phyloP scores from a whole-genome alignment of 2,113 vertebrate species.

The Harpagus bidentatus region DNA sequence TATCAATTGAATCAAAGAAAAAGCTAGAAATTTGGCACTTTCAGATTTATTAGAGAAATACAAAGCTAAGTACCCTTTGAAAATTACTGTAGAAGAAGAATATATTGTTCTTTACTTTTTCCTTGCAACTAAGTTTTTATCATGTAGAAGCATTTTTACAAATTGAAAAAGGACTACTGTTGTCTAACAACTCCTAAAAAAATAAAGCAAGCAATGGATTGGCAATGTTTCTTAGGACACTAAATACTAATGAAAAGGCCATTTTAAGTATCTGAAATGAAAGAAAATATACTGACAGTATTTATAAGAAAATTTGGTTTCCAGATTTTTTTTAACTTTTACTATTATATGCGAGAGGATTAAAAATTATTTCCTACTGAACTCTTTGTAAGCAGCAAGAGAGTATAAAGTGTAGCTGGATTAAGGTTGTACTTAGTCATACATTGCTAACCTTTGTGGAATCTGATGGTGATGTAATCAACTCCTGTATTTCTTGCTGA shows the following conservation, averaged over 20 bases:
- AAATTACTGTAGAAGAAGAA: neutral
- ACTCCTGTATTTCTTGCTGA: slow-evolving; percentile 64
- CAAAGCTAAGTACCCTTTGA: neutral
- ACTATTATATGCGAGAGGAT: neutral
- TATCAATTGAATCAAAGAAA: neutral
- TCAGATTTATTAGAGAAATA: neutral
- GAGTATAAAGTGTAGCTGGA: neutral
- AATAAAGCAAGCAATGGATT: neutral
- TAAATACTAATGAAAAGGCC: neutral
- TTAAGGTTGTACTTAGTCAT: slow-evolving; percentile 1
- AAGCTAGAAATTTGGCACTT: neutral
- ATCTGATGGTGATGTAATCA: slow-evolving; percentile 37
- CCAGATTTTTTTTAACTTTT: neutral
- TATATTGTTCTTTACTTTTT: neutral
- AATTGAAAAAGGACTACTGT: neutral
- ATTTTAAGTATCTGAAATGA: neutral
- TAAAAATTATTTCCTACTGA: neutral
- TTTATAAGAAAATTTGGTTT: neutral
- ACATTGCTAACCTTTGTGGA: slow-evolving; percentile 33
- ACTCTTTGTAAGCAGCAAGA: neutral
- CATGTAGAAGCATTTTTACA: neutral
- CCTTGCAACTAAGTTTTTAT: neutral
- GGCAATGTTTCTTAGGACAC: neutral
- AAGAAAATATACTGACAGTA: neutral
- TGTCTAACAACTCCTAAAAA: neutral